Evolutionary conservation across 2,797 vertebrate species (phyloP).

Genomic region (Arrhamphus sclerolepis): DNA sequence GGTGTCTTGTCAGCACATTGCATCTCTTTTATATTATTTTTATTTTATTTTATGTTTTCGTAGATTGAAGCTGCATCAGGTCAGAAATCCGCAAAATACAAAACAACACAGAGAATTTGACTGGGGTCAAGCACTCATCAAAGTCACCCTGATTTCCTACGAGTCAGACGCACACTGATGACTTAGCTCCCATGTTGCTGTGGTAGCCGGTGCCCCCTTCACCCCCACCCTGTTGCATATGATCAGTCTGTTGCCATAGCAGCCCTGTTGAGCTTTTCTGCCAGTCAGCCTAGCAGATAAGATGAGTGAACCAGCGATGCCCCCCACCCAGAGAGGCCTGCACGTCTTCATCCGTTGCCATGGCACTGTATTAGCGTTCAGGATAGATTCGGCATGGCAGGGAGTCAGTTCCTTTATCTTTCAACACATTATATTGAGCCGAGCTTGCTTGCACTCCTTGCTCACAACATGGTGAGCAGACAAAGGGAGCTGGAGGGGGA

Average conservation of each 20-base stretch:
- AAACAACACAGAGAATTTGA: slow-evolving; percentile 26
- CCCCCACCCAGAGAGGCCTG: slow-evolving; percentile 65
- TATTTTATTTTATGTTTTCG: no score
- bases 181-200: slow-evolving; percentile 65
- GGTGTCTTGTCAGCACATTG: slow-evolving; percentile 27
- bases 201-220: slow-evolving; percentile 63
- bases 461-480: slow-evolving; percentile 54
- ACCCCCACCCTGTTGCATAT: slow-evolving; percentile 63
- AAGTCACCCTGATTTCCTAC: slow-evolving; percentile 73
- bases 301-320: slow-evolving; percentile 73
- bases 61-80: slow-evolving; percentile 15
- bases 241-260: slow-evolving; percentile 84
- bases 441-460: slow-evolving; percentile 41
- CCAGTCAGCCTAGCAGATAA: slow-evolving; percentile 68
- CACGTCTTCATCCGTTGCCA: slow-evolving; percentile 82
- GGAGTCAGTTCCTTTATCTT: slow-evolving; percentile 77
- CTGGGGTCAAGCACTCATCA: slow-evolving; percentile 68
- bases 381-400: slow-evolving; percentile 72
- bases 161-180: slow-evolving; percentile 52
- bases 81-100: slow-evolving; percentile 34
- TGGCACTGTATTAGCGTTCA: slow-evolving; percentile 74
- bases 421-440: slow-evolving; percentile 63
- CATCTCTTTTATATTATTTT: neutral
- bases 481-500: slow-evolving; percentile 45
- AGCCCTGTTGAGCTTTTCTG: slow-evolving; percentile 76